Percentiles rank a stretch among this genome's conserved stretches.
These are phyloP conservation scores for Erpetoichthys calabaricus DNA, from an alignment of 2,797 vertebrate genomes.

Conservation along the genomic window DNA sequence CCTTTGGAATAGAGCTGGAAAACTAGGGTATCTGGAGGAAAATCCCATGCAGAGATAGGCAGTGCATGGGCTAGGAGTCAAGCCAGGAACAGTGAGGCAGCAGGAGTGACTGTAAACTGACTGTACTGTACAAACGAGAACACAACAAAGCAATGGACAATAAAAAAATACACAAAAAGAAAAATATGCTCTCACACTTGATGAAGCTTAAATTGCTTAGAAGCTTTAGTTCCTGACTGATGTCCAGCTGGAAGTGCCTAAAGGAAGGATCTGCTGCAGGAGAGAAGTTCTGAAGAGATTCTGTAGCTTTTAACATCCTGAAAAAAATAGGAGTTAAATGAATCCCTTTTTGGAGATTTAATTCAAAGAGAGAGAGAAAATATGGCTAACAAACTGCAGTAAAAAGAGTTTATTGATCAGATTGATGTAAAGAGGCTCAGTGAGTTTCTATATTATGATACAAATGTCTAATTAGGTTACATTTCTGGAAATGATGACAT, in stretches of 20 bases:
- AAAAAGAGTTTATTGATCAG: too few relatives aligned
- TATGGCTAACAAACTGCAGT: too few relatives aligned
- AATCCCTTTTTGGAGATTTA: background rate
- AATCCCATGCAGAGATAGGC: background rate
- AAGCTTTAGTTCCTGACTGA: conserved; percentile 71
- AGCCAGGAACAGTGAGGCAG: conserved; percentile 2
- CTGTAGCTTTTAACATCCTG: conserved; percentile 75
- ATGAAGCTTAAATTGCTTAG: conserved; percentile 72
- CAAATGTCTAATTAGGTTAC: too few relatives aligned
- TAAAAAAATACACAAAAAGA: background rate
- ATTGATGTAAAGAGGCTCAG: too few relatives aligned
- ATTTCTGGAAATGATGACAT: too few relatives aligned
- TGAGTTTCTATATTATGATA: too few relatives aligned
- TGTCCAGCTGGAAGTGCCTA: conserved; percentile 73
- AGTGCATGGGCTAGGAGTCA: conserved; percentile 3
- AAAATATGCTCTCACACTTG: conserved; percentile 45
- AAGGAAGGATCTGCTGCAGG: conserved; percentile 72
- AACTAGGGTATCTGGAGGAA: background rate
- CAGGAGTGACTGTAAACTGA: background rate
- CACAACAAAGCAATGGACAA: background rate
- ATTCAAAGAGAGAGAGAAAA: background rate
- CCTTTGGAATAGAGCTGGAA: background rate
- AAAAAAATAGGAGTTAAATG: background rate
- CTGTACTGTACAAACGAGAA: background rate
- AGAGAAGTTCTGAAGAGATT: conserved; percentile 74